These are phyloP conservation scores for Idris sp. DNA, from an alignment of 1,140 invertebrate species.

Conservation along the genomic window DNA sequence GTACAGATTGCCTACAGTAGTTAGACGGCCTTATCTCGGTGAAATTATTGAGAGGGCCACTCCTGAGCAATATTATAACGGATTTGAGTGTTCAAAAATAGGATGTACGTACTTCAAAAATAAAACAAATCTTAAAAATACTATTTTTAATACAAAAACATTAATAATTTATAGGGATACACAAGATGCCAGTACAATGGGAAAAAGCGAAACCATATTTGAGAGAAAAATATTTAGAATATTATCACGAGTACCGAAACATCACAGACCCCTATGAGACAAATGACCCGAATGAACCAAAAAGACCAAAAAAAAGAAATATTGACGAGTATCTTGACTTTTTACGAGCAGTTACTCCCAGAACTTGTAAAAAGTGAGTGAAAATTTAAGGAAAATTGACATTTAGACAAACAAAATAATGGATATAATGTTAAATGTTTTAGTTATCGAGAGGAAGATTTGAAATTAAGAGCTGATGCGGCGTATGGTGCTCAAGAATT, in stretches of 20 bases:
- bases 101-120: conserved; percentile 88
- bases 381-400: too few species aligned
- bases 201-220: conserved; percentile 83
- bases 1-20: conserved; percentile 90
- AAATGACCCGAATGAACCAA: too few species aligned
- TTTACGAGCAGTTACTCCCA: conserved; percentile 84
- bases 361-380: conserved; percentile 81
- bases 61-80: conserved; percentile 92
- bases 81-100: conserved; percentile 94
- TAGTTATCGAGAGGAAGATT: conserved; percentile 85
- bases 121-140: too few species aligned
- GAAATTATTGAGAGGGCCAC: conserved; percentile 96
- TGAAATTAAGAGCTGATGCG: conserved; percentile 89
- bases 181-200: conserved; percentile 89
- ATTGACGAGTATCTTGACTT: conserved; percentile 88
- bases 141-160: too few species aligned
- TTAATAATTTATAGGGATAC: conserved; percentile 90
- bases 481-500: conserved; percentile 91
- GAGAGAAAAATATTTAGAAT: conserved; percentile 85
- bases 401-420: too few species aligned
- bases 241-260: conserved; percentile 86
- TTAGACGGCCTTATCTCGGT: conserved; percentile 93
- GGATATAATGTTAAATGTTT: too few species aligned
- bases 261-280: conserved; percentile 82
- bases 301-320: conserved; percentile 82